Evolutionary conservation across 2,113 vertebrate genomes (phyloP).

Genomic region (Bufo bufo): DNA sequence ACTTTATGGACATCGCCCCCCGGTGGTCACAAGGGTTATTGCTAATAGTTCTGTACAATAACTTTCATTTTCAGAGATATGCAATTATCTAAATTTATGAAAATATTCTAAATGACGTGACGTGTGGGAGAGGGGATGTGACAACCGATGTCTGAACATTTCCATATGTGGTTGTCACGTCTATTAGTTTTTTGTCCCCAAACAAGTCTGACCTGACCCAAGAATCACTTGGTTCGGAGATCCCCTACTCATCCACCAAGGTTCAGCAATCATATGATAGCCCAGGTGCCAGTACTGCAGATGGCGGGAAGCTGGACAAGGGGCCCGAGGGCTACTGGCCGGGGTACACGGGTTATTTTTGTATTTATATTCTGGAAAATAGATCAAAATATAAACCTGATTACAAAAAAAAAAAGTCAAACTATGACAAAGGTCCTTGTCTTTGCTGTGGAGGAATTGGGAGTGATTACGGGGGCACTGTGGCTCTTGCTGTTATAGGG

Average conservation of each 20-base stretch:
- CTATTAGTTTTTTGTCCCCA: not conserved
- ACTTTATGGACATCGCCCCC: conserved; percentile 24
- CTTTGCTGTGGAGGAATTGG: no score
- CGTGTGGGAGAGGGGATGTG: not conserved
- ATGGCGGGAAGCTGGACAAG: not conserved
- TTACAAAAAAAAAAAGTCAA: no score
- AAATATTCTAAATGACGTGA: not conserved
- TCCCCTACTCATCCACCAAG: not conserved
- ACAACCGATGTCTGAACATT: not conserved
- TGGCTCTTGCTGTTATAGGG: not conserved
- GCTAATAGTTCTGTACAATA: not conserved
- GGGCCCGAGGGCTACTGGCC: not conserved
- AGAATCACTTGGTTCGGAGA: no score
- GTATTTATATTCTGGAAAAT: no score
- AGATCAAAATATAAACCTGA: no score
- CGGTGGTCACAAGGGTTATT: conserved; percentile 11
- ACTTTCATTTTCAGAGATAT: not conserved
- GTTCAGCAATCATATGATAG: not conserved
- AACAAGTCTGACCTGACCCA: no score
- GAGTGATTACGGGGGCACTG: not conserved
- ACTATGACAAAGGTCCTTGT: no score
- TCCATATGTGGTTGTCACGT: not conserved
- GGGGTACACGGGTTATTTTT: no score
- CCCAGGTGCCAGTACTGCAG: not conserved
- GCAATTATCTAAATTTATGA: not conserved